These are phyloP conservation scores for Procambarus virginalis DNA, from an alignment of 1,140 invertebrate genomes.

Conservation along the genomic window DNA sequence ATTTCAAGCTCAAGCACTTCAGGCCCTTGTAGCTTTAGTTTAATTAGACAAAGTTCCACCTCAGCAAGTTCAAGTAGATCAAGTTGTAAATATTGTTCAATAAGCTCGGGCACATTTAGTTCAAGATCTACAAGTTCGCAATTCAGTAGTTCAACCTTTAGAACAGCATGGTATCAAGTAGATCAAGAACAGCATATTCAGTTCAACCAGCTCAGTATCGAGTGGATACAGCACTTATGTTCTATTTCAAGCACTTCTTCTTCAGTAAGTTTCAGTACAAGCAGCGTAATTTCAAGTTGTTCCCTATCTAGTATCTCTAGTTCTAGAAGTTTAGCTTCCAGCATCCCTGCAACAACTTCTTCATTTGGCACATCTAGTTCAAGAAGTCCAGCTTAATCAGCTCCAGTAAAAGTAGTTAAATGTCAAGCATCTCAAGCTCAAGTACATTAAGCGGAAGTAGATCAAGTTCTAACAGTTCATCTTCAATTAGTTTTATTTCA, in stretches of 20 bases:
- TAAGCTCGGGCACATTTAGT: background rate
- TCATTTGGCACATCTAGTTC: background rate
- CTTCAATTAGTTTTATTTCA: too few relatives aligned
- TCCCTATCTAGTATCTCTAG: background rate
- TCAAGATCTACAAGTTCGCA: conserved; percentile 17
- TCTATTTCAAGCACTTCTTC: too few relatives aligned
- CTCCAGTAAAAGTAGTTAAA: background rate
- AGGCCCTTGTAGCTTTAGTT: too few relatives aligned
- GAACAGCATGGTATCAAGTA: background rate
- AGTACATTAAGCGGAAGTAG: background rate
- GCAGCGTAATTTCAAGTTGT: background rate
- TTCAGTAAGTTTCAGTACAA: background rate
- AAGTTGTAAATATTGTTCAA: too few relatives aligned
- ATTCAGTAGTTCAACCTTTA: background rate
- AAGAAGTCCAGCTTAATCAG: background rate
- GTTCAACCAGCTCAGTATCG: too few relatives aligned
- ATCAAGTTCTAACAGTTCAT: too few relatives aligned
- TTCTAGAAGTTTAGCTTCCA: background rate
- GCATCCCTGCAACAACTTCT: background rate
- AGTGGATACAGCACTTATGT: too few relatives aligned
- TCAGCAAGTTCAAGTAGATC: too few relatives aligned
- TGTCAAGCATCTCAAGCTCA: background rate
- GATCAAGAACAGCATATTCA: too few relatives aligned
- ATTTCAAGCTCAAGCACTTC: too few relatives aligned
- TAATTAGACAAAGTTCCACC: too few relatives aligned